Percentiles rank a stretch among this genome's conserved stretches.
phyloP scores from a whole-genome alignment of 1,140 invertebrate species.

The Drosophila littoralis region DNA sequence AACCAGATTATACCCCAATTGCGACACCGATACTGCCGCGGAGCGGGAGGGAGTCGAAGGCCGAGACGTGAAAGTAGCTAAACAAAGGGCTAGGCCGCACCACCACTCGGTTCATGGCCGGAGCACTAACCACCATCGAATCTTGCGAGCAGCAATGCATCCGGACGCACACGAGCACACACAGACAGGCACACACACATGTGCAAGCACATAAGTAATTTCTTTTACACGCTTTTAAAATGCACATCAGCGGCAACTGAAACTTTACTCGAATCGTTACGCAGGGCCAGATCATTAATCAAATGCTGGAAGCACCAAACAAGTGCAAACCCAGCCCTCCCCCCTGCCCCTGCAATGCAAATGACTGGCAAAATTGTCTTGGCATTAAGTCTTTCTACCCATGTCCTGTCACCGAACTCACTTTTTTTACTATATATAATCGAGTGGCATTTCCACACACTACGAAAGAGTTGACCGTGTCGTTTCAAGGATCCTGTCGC shows the following conservation, averaged over 20 bases:
- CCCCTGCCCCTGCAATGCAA: slow-evolving; percentile 18
- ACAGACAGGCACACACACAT: neutral
- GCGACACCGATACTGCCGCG: slow-evolving; percentile 58
- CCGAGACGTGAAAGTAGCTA: slow-evolving; percentile 59
- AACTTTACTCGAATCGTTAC: slow-evolving; percentile 27
- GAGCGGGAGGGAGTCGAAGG: neutral
- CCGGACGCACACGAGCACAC: neutral
- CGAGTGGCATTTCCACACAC: slow-evolving; percentile 33
- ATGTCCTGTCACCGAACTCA: slow-evolving; percentile 10
- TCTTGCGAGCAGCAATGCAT: slow-evolving; percentile 11
- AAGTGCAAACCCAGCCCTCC: slow-evolving; percentile 32
- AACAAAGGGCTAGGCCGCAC: slow-evolving; percentile 48
- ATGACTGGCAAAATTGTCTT: slow-evolving; percentile 42
- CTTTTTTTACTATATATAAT: slow-evolving; percentile 2
- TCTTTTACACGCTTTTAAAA: slow-evolving; percentile 56
- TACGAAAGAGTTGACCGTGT: slow-evolving; percentile 24
- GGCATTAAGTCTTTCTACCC: slow-evolving; percentile 16
- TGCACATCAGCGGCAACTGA: slow-evolving; percentile 30
- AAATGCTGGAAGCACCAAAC: slow-evolving; percentile 54
- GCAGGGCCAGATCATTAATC: slow-evolving; percentile 67
- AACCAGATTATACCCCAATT: slow-evolving; percentile 82
- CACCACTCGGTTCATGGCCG: slow-evolving; percentile 26
- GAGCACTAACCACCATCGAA: slow-evolving; percentile 27
- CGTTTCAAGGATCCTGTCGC: slow-evolving; percentile 25
- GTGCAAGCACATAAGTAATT: slow-evolving; percentile 53